Conservation (phyloP, 2,888 invertebrate species). For the Trilocha varians region DNA sequence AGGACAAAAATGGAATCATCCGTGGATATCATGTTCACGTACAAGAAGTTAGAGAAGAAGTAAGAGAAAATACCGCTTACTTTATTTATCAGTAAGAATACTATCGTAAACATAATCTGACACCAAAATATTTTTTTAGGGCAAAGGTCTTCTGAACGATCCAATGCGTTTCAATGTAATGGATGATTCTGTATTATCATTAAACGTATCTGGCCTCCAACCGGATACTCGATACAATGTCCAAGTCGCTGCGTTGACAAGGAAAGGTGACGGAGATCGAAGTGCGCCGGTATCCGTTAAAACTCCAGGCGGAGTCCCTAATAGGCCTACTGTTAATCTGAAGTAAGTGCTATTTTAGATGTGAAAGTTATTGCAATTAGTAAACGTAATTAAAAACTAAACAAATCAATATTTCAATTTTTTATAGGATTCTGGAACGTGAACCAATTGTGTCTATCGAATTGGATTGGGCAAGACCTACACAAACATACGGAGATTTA, state of each 20-base stretch:
- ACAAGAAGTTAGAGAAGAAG: conserved; percentile 91
- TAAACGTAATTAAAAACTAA: neutral
- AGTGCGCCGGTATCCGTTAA: conserved; percentile 88
- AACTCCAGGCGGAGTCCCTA: conserved; percentile 95
- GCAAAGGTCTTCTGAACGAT: conserved; percentile 86
- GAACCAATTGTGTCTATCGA: conserved; percentile 92
- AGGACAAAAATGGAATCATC: conserved; percentile 95
- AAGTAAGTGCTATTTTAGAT: conserved; percentile 70
- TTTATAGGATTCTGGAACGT: conserved; percentile 83
- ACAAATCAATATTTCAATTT: neutral
- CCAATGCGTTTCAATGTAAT: conserved; percentile 90
- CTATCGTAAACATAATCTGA: neutral
- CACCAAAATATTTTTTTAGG: conserved; percentile 49
- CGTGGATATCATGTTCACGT: conserved; percentile 97
- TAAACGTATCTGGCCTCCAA: conserved; percentile 91
- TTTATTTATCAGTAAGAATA: neutral
- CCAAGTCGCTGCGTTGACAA: conserved; percentile 95
- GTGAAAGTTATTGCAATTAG: neutral
- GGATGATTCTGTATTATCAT: conserved; percentile 82
- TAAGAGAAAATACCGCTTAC: too few species aligned
- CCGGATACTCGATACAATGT: conserved; percentile 96
- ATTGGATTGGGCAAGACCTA: conserved; percentile 93
- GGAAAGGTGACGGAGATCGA: conserved; percentile 96
- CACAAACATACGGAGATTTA: conserved; percentile 90
- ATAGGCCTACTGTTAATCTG: conserved; percentile 84